These are phyloP conservation scores for Apogon hyalosoma DNA, from an alignment of 2,797 vertebrate species.

Conservation along the genomic window DNA sequence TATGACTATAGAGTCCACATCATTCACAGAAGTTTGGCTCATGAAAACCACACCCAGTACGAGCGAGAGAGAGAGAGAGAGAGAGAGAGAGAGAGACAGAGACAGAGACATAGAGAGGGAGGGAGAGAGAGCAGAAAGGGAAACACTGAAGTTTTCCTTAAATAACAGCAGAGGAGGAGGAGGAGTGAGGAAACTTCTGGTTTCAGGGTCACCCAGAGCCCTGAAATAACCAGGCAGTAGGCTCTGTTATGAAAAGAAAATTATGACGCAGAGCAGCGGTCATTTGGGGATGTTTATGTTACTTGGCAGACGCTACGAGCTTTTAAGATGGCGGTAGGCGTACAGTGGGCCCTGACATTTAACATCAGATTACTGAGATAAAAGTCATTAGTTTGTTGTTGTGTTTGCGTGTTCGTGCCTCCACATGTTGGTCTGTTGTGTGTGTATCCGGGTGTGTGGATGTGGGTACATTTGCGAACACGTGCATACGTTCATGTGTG, in stretches of 20 bases:
- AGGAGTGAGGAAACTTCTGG: conserved; percentile 80
- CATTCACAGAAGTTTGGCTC: conserved; percentile 86
- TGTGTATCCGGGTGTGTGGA: conserved; percentile 42
- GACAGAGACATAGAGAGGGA: conserved; percentile 34
- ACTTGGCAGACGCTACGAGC: conserved; percentile 60
- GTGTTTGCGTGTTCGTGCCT: conserved; percentile 55
- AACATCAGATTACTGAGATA: conserved; percentile 72
- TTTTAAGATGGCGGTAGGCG: conserved; percentile 67
- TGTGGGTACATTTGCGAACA: conserved; percentile 52
- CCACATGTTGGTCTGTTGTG: conserved; percentile 44
- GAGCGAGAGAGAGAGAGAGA: conserved; percentile 28
- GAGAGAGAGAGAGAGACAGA: conserved; percentile 40
- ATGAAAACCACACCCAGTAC: conserved; percentile 84
- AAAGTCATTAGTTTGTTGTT: conserved; percentile 54
- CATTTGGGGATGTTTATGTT: conserved; percentile 79
- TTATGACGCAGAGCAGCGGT: conserved; percentile 59
- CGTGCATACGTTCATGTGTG: conserved; percentile 53
- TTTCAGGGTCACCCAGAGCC: conserved; percentile 74
- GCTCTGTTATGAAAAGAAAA: conserved; percentile 69
- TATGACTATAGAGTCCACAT: conserved; percentile 77
- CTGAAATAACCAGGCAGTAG: conserved; percentile 71
- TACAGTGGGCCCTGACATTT: conserved; percentile 63
- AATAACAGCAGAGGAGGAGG: conserved; percentile 78
- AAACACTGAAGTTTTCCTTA: conserved; percentile 83
- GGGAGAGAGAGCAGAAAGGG: conserved; percentile 68